These are phyloP conservation scores for Babyrousa celebensis DNA, from an alignment of 2,797 vertebrate species.

Conservation along the genomic window DNA sequence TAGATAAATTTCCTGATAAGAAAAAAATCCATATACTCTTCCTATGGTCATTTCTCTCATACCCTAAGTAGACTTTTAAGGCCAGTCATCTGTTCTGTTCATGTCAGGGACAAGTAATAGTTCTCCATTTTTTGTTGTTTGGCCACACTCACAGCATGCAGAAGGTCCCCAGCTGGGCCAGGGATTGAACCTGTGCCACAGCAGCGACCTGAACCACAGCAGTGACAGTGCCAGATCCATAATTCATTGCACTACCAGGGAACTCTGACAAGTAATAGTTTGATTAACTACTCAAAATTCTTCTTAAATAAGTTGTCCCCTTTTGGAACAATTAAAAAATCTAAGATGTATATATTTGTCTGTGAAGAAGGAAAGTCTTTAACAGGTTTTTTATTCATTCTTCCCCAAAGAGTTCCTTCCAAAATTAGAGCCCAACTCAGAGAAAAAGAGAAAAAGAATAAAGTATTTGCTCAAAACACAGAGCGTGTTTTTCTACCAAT, in stretches of 20 bases:
- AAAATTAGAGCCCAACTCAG: constrained; percentile 33
- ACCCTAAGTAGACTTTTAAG: constrained; percentile 23
- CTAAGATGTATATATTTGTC: constrained; percentile 21
- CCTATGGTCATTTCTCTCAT: constrained; percentile 19
- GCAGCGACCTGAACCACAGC: too few species aligned
- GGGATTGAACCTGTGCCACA: too few species aligned
- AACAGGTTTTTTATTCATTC: constrained; percentile 34
- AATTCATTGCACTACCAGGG: too few species aligned
- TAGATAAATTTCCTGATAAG: neutral
- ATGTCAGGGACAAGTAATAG: neutral
- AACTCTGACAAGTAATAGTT: neutral
- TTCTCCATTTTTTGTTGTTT: neutral
- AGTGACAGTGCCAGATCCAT: too few species aligned
- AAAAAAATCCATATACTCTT: neutral
- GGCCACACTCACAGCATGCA: too few species aligned
- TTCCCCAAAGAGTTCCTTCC: neutral
- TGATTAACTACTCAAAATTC: constrained; percentile 24
- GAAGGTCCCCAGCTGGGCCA: too few species aligned
- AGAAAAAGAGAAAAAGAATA: neutral
- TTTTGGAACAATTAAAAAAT: constrained; percentile 49
- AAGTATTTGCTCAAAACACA: neutral
- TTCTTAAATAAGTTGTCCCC: constrained; percentile 45
- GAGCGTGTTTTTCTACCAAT: neutral
- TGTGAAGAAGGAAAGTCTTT: constrained; percentile 10
- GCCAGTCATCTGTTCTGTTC: constrained; percentile 37